These are phyloP conservation scores for Babyrousa celebensis DNA, from an alignment of 2,797 vertebrate species.

Conservation along the genomic window DNA sequence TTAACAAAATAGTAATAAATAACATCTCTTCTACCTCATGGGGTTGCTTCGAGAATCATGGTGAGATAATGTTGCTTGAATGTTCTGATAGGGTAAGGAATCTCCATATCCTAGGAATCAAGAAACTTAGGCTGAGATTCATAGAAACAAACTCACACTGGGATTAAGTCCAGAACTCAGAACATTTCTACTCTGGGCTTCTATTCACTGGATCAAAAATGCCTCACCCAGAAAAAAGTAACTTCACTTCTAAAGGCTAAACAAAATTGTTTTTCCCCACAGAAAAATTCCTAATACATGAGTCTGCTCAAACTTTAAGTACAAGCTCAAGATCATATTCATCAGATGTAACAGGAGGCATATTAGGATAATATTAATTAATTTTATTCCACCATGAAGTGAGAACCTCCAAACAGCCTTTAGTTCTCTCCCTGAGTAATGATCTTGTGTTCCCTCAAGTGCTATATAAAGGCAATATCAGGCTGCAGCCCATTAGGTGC, in stretches of 20 bases:
- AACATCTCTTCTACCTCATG: not conserved
- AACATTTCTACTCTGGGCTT: constrained; percentile 8
- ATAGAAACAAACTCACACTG: not conserved
- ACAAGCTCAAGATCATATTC: constrained; percentile 79
- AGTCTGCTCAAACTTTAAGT: constrained; percentile 72
- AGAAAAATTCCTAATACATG: constrained; percentile 61
- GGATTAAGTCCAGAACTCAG: not conserved
- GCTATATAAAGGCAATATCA: constrained; percentile 61
- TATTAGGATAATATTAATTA: constrained; percentile 83
- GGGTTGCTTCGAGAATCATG: not conserved
- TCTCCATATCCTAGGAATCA: not conserved
- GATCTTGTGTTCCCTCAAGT: constrained; percentile 78
- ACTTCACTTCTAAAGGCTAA: constrained; percentile 49
- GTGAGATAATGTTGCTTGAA: not conserved
- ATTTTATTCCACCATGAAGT: constrained; percentile 79
- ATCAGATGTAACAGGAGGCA: constrained; percentile 81
- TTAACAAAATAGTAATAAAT: constrained; percentile 5
- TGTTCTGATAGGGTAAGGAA: constrained; percentile 5
- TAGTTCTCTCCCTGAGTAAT: constrained; percentile 74
- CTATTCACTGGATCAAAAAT: constrained; percentile 46
- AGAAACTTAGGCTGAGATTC: not conserved
- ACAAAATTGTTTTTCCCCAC: constrained; percentile 18
- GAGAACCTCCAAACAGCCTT: constrained; percentile 79
- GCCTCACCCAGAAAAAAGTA: constrained; percentile 69
- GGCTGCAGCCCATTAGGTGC: constrained; percentile 78